phyloP scores from a whole-genome alignment of 2,797 vertebrate genomes.

The Masticophis lateralis region DNA sequence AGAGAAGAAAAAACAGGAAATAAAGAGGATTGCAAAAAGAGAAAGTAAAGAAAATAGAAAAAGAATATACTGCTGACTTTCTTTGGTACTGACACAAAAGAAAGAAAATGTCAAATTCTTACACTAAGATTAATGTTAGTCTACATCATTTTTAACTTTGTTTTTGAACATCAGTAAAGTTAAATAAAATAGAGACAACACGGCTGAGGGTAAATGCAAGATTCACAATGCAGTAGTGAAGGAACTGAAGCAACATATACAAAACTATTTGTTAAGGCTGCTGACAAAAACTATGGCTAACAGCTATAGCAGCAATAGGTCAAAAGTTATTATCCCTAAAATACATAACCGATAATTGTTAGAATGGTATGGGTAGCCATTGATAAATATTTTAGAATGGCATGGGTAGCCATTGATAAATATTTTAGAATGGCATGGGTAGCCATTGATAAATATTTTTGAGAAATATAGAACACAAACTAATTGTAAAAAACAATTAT shows the following conservation, averaged over 20 bases:
- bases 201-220: not conserved
- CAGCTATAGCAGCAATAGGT: not conserved
- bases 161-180: not conserved
- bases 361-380: not conserved
- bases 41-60: not conserved
- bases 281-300: not conserved
- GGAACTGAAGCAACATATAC: not conserved
- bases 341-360: not conserved
- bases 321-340: not conserved
- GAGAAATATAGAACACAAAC: not conserved
- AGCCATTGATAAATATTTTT: not conserved
- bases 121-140: not conserved
- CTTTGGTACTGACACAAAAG: not conserved
- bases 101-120: not conserved
- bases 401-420: not conserved
- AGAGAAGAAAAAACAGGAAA: not conserved
- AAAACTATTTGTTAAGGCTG: not conserved
- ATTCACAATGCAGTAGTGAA: not conserved
- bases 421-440: not conserved
- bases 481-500: not conserved
- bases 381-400: not conserved
- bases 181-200: not conserved
- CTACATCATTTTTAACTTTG: not conserved
- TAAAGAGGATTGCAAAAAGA: not conserved
- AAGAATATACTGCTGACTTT: not conserved